Evolutionary conservation across 2,113 vertebrate genomes (phyloP), one percentile per base, ranked within the genome.

Genomic region (Ammospiza caudacuta): DNA sequence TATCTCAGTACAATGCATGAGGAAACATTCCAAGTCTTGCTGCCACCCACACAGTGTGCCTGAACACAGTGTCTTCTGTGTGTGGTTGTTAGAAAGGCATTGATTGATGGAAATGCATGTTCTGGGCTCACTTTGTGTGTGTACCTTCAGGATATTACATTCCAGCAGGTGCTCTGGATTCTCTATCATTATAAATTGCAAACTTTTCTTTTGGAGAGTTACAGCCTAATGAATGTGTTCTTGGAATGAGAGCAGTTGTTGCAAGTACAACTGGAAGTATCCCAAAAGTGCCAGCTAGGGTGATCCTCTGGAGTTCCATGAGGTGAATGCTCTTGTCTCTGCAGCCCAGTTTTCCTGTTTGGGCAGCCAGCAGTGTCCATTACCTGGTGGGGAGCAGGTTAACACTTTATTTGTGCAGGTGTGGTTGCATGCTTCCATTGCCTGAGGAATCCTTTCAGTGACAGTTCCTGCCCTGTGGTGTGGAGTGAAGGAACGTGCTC

Each of bases 391-490:
- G 47, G 73, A 25, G 15, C 1, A 66, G 14, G 29, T 28, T 31
- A 31, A 41, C 28, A 5, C 39, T 89, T 72, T 7, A 8, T 61
- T 73, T 90, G 44, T 51, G 37, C 59, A 88, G 37, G 43, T 77
- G 37, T 69, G 37, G 6, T n/a, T 41, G 28, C 24, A 2, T 25
- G 31, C 19, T 79, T 61, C 37, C 49, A 23, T 68, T 55, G 43
- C 64, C 70, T 18, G 47, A 52, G 76, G 28, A 76, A 47, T 74
- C 83, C 67, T 88, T 64, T 47, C 52, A 64, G 62, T 19, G 82
- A 11, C 44, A 35, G 43, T 9, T 14, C 17, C 1, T 18, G 33
- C 43, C 0, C 0, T n/a, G 24, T 4, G 7, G 41, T 7, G 4
- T 46, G 52, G 41, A 43, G 39, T 41, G 51, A 55, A 47, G 47